phyloP scores from a whole-genome alignment of 2,113 vertebrate species.

The Oncorhynchus nerka region DNA sequence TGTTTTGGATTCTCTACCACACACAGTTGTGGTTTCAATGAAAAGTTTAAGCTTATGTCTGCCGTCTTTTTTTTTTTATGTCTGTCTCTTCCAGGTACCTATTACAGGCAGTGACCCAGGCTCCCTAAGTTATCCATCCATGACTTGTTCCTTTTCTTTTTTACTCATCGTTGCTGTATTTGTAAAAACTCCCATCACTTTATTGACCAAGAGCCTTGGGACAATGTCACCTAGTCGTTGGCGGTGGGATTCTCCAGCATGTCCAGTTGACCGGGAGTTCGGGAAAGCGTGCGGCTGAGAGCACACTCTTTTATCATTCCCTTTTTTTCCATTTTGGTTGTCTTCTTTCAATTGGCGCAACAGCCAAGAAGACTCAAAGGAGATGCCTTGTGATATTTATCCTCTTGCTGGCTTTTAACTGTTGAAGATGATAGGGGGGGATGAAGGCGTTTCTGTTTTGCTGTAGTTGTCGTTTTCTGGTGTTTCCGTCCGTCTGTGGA shows the following conservation, averaged over 20 bases:
- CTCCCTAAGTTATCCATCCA: constrained; percentile 32
- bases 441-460: no score
- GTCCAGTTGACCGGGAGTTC: background rate
- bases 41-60: background rate
- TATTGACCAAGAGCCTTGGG: constrained; percentile 50
- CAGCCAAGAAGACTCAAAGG: constrained; percentile 38
- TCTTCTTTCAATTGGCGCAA: constrained; percentile 40
- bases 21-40: background rate
- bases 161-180: constrained; percentile 43
- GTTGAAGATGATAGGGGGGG: background rate
- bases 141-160: constrained; percentile 1
- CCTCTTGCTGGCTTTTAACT: constrained; percentile 12
- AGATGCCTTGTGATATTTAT: constrained; percentile 22
- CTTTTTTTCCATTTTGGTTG: background rate
- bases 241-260: constrained; percentile 4
- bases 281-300: constrained; percentile 28
- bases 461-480: no score
- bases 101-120: constrained; percentile 75
- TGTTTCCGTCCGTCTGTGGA: constrained; percentile 30
- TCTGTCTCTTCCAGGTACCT: constrained; percentile 67
- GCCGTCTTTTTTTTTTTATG: background rate
- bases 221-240: constrained; percentile 44
- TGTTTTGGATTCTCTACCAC: no score
- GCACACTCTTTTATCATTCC: background rate
- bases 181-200: constrained; percentile 25